Evolutionary conservation across 2,797 vertebrate species (phyloP), one percentile per base, ranked within the genome.

Genomic region (Synaphobranchus kaupii): DNA sequence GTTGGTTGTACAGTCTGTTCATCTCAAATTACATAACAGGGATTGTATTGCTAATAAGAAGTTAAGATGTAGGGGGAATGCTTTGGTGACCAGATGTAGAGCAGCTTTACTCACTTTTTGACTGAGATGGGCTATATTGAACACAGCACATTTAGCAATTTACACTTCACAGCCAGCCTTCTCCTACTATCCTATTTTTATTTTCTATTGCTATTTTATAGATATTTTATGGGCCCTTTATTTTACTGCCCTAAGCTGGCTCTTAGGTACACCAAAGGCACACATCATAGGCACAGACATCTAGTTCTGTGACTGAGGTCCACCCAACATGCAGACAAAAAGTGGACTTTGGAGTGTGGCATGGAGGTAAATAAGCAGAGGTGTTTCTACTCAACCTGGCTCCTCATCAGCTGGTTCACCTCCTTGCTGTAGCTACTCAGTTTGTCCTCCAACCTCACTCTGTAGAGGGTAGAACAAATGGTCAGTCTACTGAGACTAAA

Each of bases 361-460:
- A 12, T 13, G 7, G 34, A 50, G 0, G 22, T 48, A 48, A 39
- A 66, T 63, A 12, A 25, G 25, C 12, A 47, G 39, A 71, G 25
- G n/a, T 44, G 50, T 13, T 68, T 63, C 44, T 50, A 20, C 58
- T 48, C n/a, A 39, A 96, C 95, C 93, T 92, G 76, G 71, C 4
- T 91, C 20, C 10, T 93, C 88, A 94, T 52, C 2, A 96, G 85
- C 31, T 87, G 48, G 8, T 85, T 84, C 13, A 91, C 90, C 84
- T 92, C 93, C 86, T 66, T 92, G 89, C 84, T 93, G 91, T 95
- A 96, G 83, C 52, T 87, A 0, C 8, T 54, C 68, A 96, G 91
- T 52, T 94, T 73, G 0, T 92, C 86, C 63, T 93, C 91, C 85
- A 95, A 91, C 83, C 86, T 92, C 71, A 89, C 58, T 87, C 96